Evolutionary conservation across 1,140 invertebrate genomes (phyloP).

Genomic region (Hycleus cichorii): DNA sequence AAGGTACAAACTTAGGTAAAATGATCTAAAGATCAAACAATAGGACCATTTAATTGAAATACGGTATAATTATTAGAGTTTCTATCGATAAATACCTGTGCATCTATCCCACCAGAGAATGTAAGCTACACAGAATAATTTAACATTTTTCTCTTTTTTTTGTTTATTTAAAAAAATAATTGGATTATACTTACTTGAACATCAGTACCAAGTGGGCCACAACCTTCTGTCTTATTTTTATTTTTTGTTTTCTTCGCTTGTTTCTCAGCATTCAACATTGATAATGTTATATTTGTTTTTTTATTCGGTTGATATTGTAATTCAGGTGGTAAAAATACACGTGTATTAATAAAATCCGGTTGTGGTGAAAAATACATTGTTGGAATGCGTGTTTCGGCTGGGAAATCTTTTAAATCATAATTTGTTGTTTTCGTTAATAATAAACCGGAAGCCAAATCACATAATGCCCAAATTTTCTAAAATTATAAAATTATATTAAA

Average conservation of each 20-base stretch:
- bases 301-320: slow-evolving; percentile 51
- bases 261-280: slow-evolving; percentile 41
- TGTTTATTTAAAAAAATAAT: slow-evolving; percentile 2
- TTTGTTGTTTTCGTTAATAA: slow-evolving; percentile 79
- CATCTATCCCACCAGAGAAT: slow-evolving; percentile 45
- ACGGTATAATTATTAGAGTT: too few species aligned
- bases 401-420: slow-evolving; percentile 84
- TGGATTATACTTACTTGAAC: slow-evolving; percentile 47
- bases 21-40: neutral
- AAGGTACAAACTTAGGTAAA: neutral
- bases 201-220: slow-evolving; percentile 54
- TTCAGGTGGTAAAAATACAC: slow-evolving; percentile 60
- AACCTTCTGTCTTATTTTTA: slow-evolving; percentile 48
- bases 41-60: neutral
- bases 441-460: slow-evolving; percentile 86
- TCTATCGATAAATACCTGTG: slow-evolving; percentile 24
- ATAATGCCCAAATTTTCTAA: slow-evolving; percentile 93
- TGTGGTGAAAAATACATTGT: slow-evolving; percentile 75
- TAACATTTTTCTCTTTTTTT: neutral
- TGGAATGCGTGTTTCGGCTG: slow-evolving; percentile 75
- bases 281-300: slow-evolving; percentile 43
- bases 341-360: slow-evolving; percentile 63
- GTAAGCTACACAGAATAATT: slow-evolving; percentile 20
- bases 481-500: neutral
- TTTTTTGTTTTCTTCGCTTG: slow-evolving; percentile 41